Evolutionary conservation across 2,113 vertebrate species (phyloP), one percentile per base, ranked within the genome.

Genomic region (zebrafish (Danio rerio)): DNA sequence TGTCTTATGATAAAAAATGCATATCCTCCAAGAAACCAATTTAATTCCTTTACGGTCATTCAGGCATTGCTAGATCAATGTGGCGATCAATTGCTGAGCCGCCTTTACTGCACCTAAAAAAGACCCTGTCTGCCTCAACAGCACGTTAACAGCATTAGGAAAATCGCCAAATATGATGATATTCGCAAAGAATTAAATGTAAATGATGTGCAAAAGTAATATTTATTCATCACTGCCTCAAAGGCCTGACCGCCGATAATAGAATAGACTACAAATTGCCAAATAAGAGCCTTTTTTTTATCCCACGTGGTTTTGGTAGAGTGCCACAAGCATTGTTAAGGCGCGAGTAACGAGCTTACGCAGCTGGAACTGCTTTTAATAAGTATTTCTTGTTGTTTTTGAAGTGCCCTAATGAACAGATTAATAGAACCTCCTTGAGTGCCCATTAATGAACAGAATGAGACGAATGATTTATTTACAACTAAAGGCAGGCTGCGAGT

Each of bases 281-380:
- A 89, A 89, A 87, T 83, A 88, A 81, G 84, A 76, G 50, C 81
- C 75, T 56, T 52, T 81, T 74, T 75, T 59, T 88, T 88, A 88
- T 83, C 85, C 88, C 86, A 89, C 87, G 86, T 75, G 86, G 89
- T 88, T 92, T 92, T 92, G 91, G 91, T 92, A 83, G 84, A 86
- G 80, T 88, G 90, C 93, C 92, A 93, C 83, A 80, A 92, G 91
- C 91, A 91, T 92, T 93, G 92, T 92, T 93, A 87, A 74, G 87
- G 81, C 82, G 31, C n/a, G 83, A 86, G 89, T 93, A 93, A 93
- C 87, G 88, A 94, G 90, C 90, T 87, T 85, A 93, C 91, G 91
- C 92, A 94, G 93, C 93, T 93, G 91, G 93, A 92, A 91, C 92
- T 91, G 91, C 89, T 92, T 93, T 93, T 93, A 94, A 93, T 92